These are phyloP conservation scores for Ernsta delagoae DNA, from an alignment of 2,888 invertebrate genomes.

Conservation along the genomic window DNA sequence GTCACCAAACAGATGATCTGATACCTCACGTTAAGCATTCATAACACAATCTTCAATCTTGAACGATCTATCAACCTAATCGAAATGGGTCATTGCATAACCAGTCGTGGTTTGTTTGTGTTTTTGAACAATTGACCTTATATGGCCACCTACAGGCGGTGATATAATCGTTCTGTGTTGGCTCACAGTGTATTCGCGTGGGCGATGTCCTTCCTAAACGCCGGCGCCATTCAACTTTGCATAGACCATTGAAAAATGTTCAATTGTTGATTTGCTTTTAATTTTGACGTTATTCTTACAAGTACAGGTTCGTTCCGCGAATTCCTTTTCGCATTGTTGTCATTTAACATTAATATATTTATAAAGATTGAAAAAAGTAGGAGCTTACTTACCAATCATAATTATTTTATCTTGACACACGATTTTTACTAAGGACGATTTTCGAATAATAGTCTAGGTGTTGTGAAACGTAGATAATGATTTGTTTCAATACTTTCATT, in stretches of 20 bases:
- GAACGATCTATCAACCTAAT: conserved; percentile 35
- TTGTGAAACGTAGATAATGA: too few species aligned
- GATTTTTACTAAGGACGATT: too few species aligned
- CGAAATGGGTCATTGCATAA: conserved; percentile 48
- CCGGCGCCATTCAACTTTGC: conserved; percentile 58
- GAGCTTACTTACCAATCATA: too few species aligned
- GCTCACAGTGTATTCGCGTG: conserved; percentile 67
- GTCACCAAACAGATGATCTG: conserved; percentile 21
- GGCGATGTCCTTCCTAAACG: conserved; percentile 73
- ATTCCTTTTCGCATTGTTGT: too few species aligned
- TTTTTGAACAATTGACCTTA: conserved; percentile 79
- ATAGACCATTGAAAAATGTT: conserved; percentile 29
- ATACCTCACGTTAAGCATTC: conserved; percentile 13
- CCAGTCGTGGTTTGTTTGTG: conserved; percentile 47
- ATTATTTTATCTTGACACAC: too few species aligned
- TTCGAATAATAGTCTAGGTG: too few species aligned
- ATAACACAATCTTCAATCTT: conserved; percentile 25
- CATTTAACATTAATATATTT: background rate
- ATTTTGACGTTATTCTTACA: too few species aligned
- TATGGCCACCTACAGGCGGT: conserved; percentile 82
- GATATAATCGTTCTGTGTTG: conserved; percentile 74
- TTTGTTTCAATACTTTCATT: too few species aligned
- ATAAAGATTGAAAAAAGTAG: too few species aligned
- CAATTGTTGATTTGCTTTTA: too few species aligned
- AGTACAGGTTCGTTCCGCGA: too few species aligned